Evolutionary conservation across 2,797 vertebrate genomes (phyloP).

Genomic region (Naso thynnoides): DNA sequence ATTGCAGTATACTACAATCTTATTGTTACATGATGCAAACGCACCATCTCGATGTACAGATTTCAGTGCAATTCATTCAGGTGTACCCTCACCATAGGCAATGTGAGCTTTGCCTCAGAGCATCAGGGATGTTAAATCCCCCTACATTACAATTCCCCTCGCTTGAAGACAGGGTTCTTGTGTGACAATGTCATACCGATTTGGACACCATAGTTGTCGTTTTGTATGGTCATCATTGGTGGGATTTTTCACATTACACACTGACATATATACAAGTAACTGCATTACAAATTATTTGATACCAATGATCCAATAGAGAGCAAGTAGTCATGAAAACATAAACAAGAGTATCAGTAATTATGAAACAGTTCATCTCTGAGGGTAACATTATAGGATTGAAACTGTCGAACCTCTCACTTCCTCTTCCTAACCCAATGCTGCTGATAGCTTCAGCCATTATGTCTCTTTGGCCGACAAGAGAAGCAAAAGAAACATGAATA

Average conservation of each 20-base stretch:
- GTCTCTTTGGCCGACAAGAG: conserved; percentile 69
- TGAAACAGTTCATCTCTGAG: conserved; percentile 45
- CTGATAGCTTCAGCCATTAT: conserved; percentile 50
- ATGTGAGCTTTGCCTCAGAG: conserved; percentile 62
- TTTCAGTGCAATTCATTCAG: conserved; percentile 97
- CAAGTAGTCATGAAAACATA: conserved; percentile 71
- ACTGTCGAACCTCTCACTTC: conserved; percentile 31
- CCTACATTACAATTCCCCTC: conserved; percentile 38
- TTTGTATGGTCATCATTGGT: conserved; percentile 59
- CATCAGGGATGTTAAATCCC: conserved; percentile 40
- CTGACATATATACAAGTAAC: conserved; percentile 79
- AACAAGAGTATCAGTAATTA: conserved; percentile 57
- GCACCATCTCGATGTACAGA: conserved; percentile 93
- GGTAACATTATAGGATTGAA: conserved; percentile 56
- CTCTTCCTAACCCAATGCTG: conserved; percentile 43
- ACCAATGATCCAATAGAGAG: conserved; percentile 66
- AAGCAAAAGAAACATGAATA: conserved; percentile 45
- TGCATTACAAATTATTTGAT: conserved; percentile 70
- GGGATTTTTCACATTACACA: conserved; percentile 81
- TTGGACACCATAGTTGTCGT: conserved; percentile 53
- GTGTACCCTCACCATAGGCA: conserved; percentile 68
- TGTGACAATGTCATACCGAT: conserved; percentile 52
- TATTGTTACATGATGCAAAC: conserved; percentile 94
- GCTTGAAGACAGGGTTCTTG: conserved; percentile 16
- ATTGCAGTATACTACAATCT: conserved; percentile 99